Evolutionary conservation across 2,888 invertebrate genomes (phyloP).

Genomic region (Drosophila percnosoma): DNA sequence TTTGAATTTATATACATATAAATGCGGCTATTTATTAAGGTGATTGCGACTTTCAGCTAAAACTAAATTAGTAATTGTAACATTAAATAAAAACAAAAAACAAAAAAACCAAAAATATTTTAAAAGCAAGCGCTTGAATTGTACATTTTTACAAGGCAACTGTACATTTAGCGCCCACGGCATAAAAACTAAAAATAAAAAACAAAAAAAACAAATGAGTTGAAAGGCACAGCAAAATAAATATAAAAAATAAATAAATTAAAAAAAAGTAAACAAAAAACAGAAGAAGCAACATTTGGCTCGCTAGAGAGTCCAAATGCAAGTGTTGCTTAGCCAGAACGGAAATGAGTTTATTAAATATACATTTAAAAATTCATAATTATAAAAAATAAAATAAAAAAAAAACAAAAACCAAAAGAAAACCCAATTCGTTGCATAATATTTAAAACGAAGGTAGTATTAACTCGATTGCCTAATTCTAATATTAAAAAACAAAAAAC

Average conservation of each 20-base stretch:
- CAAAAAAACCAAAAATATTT: conserved; percentile 60
- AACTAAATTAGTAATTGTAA: conserved; percentile 64
- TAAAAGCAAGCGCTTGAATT: conserved; percentile 78
- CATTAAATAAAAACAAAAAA: conserved; percentile 51
- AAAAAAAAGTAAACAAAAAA: conserved; percentile 36
- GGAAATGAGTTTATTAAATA: conserved; percentile 81
- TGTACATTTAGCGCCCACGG: conserved; percentile 79
- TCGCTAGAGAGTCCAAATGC: conserved; percentile 41
- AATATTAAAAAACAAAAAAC: conserved; percentile 66
- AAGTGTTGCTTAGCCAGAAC: conserved; percentile 76
- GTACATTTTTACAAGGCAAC: conserved; percentile 80
- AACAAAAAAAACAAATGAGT: conserved; percentile 45
- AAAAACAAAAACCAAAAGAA: conserved; percentile 35
- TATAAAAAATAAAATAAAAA: conserved; percentile 46
- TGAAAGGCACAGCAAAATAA: conserved; percentile 65
- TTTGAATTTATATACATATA: conserved; percentile 19
- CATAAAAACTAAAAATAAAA: conserved; percentile 54
- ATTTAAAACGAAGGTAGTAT: conserved; percentile 82
- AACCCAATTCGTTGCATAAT: conserved; percentile 80
- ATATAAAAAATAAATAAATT: conserved; percentile 39
- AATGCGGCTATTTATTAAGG: conserved; percentile 67
- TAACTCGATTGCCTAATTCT: conserved; percentile 84
- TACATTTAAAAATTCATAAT: conserved; percentile 74
- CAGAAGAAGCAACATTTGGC: conserved; percentile 61
- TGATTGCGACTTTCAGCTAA: conserved; percentile 79